Evolutionary conservation across 2,113 vertebrate species (phyloP).

Genomic region (Mirounga angustirostris): DNA sequence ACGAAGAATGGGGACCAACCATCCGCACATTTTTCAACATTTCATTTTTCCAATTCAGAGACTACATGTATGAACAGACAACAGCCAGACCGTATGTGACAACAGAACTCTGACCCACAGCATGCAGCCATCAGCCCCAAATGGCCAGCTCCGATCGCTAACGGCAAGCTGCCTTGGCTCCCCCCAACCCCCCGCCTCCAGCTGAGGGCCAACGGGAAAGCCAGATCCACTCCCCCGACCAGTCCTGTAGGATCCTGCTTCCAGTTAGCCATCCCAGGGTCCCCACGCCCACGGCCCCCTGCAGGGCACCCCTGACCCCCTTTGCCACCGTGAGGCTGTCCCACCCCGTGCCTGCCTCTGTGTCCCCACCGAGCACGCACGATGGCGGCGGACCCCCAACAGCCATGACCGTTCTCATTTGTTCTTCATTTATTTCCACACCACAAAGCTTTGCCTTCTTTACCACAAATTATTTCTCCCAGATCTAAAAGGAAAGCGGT

Average conservation of each 20-base stretch:
- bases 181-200: neutral
- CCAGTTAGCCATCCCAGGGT: neutral
- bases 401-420: neutral
- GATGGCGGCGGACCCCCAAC: fast-evolving
- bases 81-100: fast-evolving
- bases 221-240: neutral
- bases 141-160: fast-evolving
- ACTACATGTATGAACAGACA: too few relatives aligned
- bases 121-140: neutral
- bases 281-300: fast-evolving
- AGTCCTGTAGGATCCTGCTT: neutral
- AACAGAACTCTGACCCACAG: neutral
- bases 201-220: neutral
- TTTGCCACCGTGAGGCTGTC: fast-evolving
- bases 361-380: fast-evolving
- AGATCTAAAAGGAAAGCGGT: neutral
- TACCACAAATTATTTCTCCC: neutral
- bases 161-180: neutral
- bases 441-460: neutral
- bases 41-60: neutral
- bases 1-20: neutral
- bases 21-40: too few relatives aligned
- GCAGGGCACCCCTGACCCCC: neutral
- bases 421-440: neutral
- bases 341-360: fast-evolving